Evolutionary conservation across 1,140 invertebrate species (phyloP).

Genomic region (Diprion similis): DNA sequence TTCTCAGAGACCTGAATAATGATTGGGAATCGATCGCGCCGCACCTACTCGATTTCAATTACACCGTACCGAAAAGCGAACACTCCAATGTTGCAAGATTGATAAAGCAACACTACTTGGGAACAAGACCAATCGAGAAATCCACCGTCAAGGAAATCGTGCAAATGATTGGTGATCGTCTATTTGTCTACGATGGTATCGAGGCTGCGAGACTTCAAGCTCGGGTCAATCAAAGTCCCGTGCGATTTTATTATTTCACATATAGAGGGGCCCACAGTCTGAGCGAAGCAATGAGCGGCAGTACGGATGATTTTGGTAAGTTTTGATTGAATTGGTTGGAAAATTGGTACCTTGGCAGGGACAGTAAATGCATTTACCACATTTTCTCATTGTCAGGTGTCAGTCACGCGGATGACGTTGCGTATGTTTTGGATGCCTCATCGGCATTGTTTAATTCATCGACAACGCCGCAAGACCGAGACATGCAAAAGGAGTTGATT

Average conservation of each 20-base stretch:
- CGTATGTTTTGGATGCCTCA: conserved; percentile 50
- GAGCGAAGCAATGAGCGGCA: conserved; percentile 56
- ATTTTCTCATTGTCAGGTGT: conserved; percentile 60
- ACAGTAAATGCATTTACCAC: no score
- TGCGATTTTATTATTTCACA: conserved; percentile 67
- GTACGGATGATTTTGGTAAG: conserved; percentile 63
- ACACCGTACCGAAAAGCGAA: conserved; percentile 61
- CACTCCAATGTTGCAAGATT: conserved; percentile 56
- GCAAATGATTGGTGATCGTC: conserved; percentile 62
- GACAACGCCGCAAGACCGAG: conserved; percentile 51
- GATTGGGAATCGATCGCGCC: conserved; percentile 67
- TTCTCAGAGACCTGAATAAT: conserved; percentile 61
- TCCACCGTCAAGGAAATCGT: conserved; percentile 43
- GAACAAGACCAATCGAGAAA: conserved; percentile 53
- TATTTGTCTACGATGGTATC: conserved; percentile 65
- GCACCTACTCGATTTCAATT: conserved; percentile 68
- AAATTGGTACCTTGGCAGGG: no score
- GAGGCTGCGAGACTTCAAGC: conserved; percentile 66
- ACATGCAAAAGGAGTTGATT: conserved; percentile 62
- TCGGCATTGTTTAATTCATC: conserved; percentile 56
- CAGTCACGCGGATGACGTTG: conserved; percentile 67
- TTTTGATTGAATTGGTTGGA: conserved; percentile 11
- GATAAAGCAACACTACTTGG: conserved; percentile 67
- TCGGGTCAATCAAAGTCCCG: conserved; percentile 60
- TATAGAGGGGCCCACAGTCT: conserved; percentile 64